These are phyloP conservation scores for Harpalus rubripes DNA, from an alignment of 2,888 invertebrate species.

Conservation along the genomic window DNA sequence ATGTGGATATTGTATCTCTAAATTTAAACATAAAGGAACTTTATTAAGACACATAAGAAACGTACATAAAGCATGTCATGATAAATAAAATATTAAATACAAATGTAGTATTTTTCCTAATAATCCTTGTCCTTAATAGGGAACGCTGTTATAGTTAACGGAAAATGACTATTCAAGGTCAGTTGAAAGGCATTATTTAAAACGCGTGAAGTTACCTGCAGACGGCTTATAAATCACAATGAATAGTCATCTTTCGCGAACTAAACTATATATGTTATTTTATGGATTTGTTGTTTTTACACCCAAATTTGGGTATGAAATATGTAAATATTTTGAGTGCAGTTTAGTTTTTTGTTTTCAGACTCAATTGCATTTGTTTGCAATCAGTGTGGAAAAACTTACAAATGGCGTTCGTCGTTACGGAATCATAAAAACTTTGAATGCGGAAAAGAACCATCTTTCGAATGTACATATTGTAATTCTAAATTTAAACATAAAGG, in stretches of 20 bases:
- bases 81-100: too few relatives aligned
- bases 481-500: constrained; percentile 83
- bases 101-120: too few relatives aligned
- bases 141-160: too few relatives aligned
- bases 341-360: background rate
- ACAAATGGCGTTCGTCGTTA: constrained; percentile 67
- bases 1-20: constrained; percentile 76
- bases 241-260: too few relatives aligned
- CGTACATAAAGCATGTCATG: too few relatives aligned
- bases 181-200: too few relatives aligned
- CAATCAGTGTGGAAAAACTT: constrained; percentile 49
- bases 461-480: constrained; percentile 87
- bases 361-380: constrained; percentile 26
- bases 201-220: too few relatives aligned
- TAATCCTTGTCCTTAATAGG: too few relatives aligned
- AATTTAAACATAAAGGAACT: background rate
- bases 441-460: constrained; percentile 75
- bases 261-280: too few relatives aligned
- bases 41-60: background rate
- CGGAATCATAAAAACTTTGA: constrained; percentile 75
- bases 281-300: too few relatives aligned
- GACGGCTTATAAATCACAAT: too few relatives aligned
- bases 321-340: background rate
- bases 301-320: constrained; percentile 67
- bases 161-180: too few relatives aligned